Percentiles rank a stretch among this genome's conserved stretches.
Conservation (phyloP, 2,888 invertebrate species). For the Miltochrista miniata region DNA sequence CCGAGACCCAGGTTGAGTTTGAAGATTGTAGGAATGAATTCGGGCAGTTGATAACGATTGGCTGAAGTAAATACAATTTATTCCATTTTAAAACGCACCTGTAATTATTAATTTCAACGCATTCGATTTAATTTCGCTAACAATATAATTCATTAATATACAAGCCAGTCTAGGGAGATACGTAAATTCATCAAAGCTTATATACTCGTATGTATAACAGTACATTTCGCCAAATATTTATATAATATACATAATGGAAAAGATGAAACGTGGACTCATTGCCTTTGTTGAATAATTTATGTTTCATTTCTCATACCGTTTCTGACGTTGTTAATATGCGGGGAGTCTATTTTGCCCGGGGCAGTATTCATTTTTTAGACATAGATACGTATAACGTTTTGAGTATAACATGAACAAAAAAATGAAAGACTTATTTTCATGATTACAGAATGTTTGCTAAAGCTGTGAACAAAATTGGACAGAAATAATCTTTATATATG, state of each 20-base stretch:
- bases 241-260: slow-evolving; percentile 53
- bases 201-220: slow-evolving; percentile 44
- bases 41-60: too few relatives aligned
- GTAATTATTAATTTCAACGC: too few relatives aligned
- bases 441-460: too few relatives aligned
- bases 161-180: slow-evolving; percentile 33
- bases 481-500: too few relatives aligned
- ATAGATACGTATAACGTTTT: slow-evolving; percentile 32
- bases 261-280: slow-evolving; percentile 67
- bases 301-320: slow-evolving; percentile 60
- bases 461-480: too few relatives aligned
- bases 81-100: too few relatives aligned
- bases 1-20: too few relatives aligned
- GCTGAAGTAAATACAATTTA: too few relatives aligned
- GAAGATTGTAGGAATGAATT: too few relatives aligned
- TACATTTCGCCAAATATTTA: slow-evolving; percentile 60
- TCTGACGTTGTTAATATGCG: slow-evolving; percentile 49
- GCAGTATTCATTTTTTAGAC: slow-evolving; percentile 55
- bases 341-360: slow-evolving; percentile 47
- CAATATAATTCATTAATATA: slow-evolving; percentile 24
- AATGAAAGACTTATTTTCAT: slow-evolving; percentile 1
- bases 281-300: slow-evolving; percentile 76
- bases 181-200: slow-evolving; percentile 62
- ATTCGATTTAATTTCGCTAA: not conserved
- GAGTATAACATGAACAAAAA: slow-evolving; percentile 37